Base-by-base conservation (phyloP, 2,888 invertebrate species). In the Tetragonula carbonaria region DNA sequence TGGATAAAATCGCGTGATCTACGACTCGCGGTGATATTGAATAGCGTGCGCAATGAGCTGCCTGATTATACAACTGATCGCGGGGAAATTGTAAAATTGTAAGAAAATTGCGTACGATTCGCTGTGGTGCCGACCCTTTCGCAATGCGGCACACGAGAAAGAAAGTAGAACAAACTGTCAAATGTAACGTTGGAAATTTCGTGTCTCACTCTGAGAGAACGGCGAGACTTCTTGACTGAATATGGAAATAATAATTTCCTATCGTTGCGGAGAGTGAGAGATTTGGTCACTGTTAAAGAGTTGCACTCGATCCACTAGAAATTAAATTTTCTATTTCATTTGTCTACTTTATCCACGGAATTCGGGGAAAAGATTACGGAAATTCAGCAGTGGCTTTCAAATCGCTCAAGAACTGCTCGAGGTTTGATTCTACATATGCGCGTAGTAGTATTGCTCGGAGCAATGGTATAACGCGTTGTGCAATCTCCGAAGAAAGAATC, bases 401-500 rank as follows among this genome's bases (percentile, higher is more conserved):
- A 45, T 11, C 45, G 45, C 28, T 28, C 1, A 2, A 45, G 45
- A 45, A 11, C 8, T 11, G 45, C 45, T 8, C 45, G 45, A 45
- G 8, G 45, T 8, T 45, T 2, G 45, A 45, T 8, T 11, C 45
- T 11, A 8, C 8, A 2, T 11, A 8, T 8, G 45, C 0, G 1
- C 45, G 45, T 8, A 28, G 28, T 28, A 70, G 21, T 33, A 33
- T 33, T 33, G 28, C 2, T 33, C 18, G 33, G 33, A 50, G 50
- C 67, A 67, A 38, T 74, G 55, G 18, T 23, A 21, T n/a, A 16
- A 5, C 23, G 63, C 38, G 74, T 79, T 78, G 72, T 66, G 74
- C 72, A 82, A 86, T 77, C 66, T 45, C 33, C 65, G 62, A 57
- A 74, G 82, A 84, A 86, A 82, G 78, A 86, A 88, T 80, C 65